A percentile compares a stretch with the other conserved stretches of the same genome.
Conservation (phyloP, 2,113 vertebrate species). For the Paradoxurus hermaphroditus region DNA sequence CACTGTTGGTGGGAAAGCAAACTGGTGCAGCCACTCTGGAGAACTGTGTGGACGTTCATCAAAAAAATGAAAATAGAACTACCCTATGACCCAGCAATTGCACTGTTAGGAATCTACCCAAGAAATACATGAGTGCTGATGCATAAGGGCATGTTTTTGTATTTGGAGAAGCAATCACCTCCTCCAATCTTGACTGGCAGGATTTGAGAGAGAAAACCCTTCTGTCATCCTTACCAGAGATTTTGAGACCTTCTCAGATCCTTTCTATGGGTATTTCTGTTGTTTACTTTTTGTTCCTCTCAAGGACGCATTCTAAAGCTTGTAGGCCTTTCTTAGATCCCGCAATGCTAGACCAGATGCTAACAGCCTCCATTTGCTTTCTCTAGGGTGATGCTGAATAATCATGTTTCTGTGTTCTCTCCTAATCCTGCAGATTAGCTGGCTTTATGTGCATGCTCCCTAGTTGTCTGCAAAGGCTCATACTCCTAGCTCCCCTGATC, state of each 20-base stretch:
- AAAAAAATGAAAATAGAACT: too few relatives aligned
- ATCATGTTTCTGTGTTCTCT: background rate
- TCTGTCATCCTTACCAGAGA: background rate
- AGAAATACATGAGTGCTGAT: too few relatives aligned
- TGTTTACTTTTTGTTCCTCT: background rate
- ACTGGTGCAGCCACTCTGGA: too few relatives aligned
- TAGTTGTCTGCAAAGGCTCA: background rate
- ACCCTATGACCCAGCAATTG: too few relatives aligned
- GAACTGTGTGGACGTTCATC: too few relatives aligned
- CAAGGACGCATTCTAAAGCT: background rate
- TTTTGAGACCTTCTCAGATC: background rate
- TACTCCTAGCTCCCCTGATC: background rate
- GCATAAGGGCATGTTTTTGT: too few relatives aligned
- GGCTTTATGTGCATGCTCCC: background rate
- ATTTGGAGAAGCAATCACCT: background rate
- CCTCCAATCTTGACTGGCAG: background rate
- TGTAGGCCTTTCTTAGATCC: background rate
- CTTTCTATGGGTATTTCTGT: background rate
- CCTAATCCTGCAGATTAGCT: background rate
- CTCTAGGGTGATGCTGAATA: background rate
- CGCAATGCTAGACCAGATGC: background rate
- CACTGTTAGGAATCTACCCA: too few relatives aligned
- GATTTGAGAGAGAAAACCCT: background rate
- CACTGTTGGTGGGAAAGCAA: too few relatives aligned
- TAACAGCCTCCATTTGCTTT: background rate